Evolutionary conservation across 2,888 invertebrate species (phyloP).

Genomic region (Xylota segnis): DNA sequence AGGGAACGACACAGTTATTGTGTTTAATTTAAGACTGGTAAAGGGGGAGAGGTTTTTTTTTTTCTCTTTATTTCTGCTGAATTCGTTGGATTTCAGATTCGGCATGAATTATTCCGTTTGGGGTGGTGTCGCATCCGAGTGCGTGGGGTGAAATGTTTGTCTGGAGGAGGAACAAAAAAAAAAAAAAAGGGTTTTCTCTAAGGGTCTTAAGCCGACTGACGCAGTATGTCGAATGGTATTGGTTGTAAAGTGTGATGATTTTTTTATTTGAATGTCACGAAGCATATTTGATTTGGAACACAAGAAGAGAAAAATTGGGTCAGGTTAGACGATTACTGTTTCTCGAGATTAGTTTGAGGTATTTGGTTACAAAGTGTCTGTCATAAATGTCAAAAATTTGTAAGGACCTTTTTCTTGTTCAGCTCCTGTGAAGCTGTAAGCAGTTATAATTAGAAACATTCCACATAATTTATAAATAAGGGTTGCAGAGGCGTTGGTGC

Average conservation of each 20-base stretch:
- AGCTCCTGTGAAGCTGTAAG: no score
- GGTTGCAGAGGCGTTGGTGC: not conserved
- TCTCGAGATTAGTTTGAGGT: not conserved
- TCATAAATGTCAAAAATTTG: not conserved
- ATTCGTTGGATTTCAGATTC: constrained; percentile 45
- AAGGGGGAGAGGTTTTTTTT: not conserved
- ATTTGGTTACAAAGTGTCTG: not conserved
- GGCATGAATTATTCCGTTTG: constrained; percentile 43
- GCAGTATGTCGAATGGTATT: constrained; percentile 2
- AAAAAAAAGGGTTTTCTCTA: not conserved
- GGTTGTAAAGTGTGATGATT: not conserved
- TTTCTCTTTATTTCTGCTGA: constrained; percentile 22
- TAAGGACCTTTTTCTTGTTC: not conserved
- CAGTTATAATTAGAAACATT: not conserved
- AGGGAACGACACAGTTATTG: constrained; percentile 34
- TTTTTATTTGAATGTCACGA: constrained; percentile 6
- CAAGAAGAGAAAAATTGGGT: constrained; percentile 6
- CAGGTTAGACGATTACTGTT: not conserved
- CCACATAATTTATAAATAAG: not conserved
- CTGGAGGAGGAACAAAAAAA: not conserved
- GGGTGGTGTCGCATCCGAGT: constrained; percentile 36
- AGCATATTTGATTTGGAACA: constrained; percentile 11
- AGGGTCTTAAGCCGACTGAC: constrained; percentile 5
- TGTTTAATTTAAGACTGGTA: constrained; percentile 35
- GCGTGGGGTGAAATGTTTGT: not conserved